A percentile compares a stretch with the other conserved stretches of the same genome.
These are phyloP conservation scores for Fissipunctia ypsillon DNA, from an alignment of 2,888 invertebrate species.

Conservation along the genomic window DNA sequence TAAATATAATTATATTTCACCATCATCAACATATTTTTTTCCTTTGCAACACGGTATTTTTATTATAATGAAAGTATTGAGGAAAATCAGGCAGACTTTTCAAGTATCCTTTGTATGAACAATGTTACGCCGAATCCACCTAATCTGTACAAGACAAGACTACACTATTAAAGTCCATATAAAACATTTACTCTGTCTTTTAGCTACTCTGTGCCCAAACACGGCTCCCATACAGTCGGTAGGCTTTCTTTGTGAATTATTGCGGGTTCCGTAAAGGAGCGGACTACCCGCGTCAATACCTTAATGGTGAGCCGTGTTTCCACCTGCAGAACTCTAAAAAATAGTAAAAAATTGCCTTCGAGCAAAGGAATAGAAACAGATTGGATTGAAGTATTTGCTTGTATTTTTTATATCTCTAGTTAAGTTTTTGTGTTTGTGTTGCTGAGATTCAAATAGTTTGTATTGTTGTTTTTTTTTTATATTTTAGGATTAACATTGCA, in stretches of 20 bases:
- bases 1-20: neutral
- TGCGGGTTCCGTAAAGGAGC: conserved; percentile 81
- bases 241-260: conserved; percentile 89
- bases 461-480: neutral
- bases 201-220: conserved; percentile 72
- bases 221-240: conserved; percentile 80
- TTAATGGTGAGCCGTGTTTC: conserved; percentile 84
- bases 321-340: conserved; percentile 81
- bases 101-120: neutral
- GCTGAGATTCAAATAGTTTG: neutral
- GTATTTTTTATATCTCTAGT: conserved; percentile 21
- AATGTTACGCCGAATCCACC: conserved; percentile 4
- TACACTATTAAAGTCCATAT: conserved; percentile 1
- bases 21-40: neutral
- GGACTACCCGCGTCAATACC: conserved; percentile 84
- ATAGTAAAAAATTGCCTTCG: conserved; percentile 78
- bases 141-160: conserved; percentile 21
- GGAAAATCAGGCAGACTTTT: neutral
- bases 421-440: conserved; percentile 15
- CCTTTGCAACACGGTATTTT: neutral
- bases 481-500: no score
- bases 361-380: conserved; percentile 71
- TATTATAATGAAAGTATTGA: no score
- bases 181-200: conserved; percentile 30
- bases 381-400: conserved; percentile 64